A percentile compares a stretch with the other conserved stretches of the same genome.
Evolutionary conservation across 2,113 vertebrate genomes (phyloP).

Genomic region (Atlantisia rogersi): DNA sequence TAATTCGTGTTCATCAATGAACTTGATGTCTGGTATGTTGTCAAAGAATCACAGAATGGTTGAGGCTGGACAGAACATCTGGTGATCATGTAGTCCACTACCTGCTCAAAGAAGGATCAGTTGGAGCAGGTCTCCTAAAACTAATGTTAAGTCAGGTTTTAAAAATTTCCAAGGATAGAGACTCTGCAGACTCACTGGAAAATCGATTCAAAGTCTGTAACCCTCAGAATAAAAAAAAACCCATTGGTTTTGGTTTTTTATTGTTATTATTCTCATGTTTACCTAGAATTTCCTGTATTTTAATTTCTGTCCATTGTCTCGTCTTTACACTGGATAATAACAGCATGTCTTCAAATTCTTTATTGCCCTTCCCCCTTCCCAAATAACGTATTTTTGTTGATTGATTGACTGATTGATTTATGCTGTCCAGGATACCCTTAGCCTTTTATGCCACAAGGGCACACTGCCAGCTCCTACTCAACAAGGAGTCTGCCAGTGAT

Average conservation of each 20-base stretch:
- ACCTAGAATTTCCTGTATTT: neutral
- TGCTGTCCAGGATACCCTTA: neutral
- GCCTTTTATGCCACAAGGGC: neutral
- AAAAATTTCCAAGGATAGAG: neutral
- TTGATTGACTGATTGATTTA: too few relatives aligned
- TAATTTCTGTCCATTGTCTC: neutral
- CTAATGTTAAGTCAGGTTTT: neutral
- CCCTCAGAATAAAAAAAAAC: neutral
- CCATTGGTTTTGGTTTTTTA: too few relatives aligned
- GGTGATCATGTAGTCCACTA: accelerated
- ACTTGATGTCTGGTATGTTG: accelerated
- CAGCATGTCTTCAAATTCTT: neutral
- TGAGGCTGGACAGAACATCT: neutral
- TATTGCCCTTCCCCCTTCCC: neutral
- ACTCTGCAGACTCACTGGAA: neutral
- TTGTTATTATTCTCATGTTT: neutral
- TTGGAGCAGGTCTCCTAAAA: neutral
- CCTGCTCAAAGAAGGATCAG: neutral
- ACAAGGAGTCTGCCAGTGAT: neutral
- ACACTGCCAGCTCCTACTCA: neutral
- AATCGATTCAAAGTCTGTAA: neutral
- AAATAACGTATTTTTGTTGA: too few relatives aligned
- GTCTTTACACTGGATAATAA: neutral
- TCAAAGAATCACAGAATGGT: neutral
- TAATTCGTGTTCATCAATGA: neutral